These are phyloP conservation scores for Florisuga fusca DNA, from an alignment of 2,797 vertebrate genomes.

Conservation along the genomic window DNA sequence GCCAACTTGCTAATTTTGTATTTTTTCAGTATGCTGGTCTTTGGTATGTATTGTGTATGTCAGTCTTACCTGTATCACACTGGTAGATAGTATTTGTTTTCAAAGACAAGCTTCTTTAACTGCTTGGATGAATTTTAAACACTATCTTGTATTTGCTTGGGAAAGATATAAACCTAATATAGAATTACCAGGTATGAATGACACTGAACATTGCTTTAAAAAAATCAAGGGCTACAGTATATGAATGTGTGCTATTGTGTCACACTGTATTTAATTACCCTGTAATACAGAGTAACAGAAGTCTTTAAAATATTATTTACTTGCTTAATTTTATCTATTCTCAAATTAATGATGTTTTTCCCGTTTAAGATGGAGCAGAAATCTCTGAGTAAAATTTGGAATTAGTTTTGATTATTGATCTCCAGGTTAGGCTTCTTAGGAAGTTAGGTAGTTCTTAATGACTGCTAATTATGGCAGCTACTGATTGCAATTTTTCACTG, in stretches of 20 bases:
- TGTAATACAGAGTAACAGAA: conserved; percentile 8
- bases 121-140: not conserved
- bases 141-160: not conserved
- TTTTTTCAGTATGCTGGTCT: not conserved
- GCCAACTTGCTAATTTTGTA: not conserved
- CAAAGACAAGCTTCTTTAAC: not conserved
- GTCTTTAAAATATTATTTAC: not conserved
- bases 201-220: not conserved
- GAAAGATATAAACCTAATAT: not conserved
- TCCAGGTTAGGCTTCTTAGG: not conserved
- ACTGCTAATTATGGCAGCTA: not conserved
- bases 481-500: not conserved
- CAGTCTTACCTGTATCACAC: not conserved
- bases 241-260: not conserved
- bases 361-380: not conserved
- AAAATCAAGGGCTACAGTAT: conserved; percentile 40
- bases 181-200: not conserved
- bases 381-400: not conserved
- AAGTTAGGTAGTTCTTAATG: not conserved
- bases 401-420: conserved; percentile 1
- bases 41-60: not conserved
- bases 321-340: not conserved
- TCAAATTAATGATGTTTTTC: not conserved
- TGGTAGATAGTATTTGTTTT: not conserved
- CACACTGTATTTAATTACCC: not conserved